Evolutionary conservation across 2,113 vertebrate genomes (phyloP).

Genomic region (Uria lomvia): DNA sequence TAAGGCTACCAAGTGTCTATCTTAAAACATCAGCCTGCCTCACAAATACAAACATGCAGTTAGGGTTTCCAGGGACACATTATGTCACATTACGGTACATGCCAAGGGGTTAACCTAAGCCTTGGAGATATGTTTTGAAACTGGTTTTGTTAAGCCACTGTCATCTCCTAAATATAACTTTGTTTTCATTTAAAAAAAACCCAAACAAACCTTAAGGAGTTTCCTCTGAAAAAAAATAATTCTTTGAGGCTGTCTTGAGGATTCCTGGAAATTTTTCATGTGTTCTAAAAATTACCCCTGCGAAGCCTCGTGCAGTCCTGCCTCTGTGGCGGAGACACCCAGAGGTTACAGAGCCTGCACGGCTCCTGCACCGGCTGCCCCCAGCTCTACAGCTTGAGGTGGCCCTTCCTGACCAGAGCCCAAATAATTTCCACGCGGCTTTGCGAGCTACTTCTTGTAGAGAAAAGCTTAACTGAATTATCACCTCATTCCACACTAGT

Average conservation of each 20-base stretch:
- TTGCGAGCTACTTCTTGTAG: background rate
- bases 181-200: background rate
- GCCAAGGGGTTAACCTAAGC: background rate
- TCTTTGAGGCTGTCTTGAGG: background rate
- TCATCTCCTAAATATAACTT: background rate
- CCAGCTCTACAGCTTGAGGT: background rate
- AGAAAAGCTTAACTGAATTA: background rate
- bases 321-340: background rate
- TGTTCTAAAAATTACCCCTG: background rate
- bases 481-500: background rate
- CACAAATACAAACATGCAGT: background rate
- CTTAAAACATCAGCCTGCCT: background rate
- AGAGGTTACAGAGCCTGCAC: background rate
- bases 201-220: background rate
- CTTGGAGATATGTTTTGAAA: background rate
- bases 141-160: background rate
- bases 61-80: background rate
- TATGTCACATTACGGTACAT: background rate
- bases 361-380: background rate
- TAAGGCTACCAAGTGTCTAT: background rate
- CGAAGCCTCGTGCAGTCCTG: background rate
- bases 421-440: background rate
- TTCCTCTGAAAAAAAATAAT: background rate
- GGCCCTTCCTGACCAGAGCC: background rate
- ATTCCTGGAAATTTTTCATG: background rate